These are phyloP conservation scores for Gallinago nigripennis DNA, from an alignment of 2,797 vertebrate species.

Conservation along the genomic window DNA sequence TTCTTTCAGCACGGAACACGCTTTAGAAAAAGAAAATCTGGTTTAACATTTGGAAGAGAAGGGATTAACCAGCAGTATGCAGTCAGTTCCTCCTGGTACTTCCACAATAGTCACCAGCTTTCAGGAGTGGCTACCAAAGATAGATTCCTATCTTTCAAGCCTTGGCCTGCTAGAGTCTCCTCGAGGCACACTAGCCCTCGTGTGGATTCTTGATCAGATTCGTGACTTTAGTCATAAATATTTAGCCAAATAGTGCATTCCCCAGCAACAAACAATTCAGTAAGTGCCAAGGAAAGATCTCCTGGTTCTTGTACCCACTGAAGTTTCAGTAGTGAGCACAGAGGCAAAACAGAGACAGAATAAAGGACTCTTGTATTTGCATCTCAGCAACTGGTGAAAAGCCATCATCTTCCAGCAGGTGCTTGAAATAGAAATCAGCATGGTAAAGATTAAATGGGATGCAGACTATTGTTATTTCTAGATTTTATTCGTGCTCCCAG, in stretches of 20 bases:
- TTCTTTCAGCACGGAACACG: conserved; percentile 1
- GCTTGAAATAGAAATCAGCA: neutral
- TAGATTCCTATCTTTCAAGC: neutral
- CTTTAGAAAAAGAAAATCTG: neutral
- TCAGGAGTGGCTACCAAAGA: neutral
- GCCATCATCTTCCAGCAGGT: neutral
- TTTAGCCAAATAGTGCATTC: neutral
- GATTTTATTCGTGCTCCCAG: neutral
- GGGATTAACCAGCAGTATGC: neutral
- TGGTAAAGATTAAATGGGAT: neutral
- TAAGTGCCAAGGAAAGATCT: neutral
- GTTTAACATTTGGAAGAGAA: neutral
- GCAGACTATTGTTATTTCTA: neutral
- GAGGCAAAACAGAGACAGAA: neutral
- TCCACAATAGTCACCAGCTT: neutral
- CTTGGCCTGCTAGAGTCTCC: neutral
- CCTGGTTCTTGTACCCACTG: neutral
- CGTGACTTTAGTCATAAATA: neutral
- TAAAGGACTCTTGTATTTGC: neutral
- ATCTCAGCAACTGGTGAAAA: neutral
- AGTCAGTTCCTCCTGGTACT: neutral
- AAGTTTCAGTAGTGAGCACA: neutral
- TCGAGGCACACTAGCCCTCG: neutral
- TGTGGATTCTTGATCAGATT: neutral
- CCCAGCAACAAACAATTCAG: neutral